Evolutionary conservation across 1,140 invertebrate genomes (phyloP).

Genomic region (Philotrypesis tridentata): DNA sequence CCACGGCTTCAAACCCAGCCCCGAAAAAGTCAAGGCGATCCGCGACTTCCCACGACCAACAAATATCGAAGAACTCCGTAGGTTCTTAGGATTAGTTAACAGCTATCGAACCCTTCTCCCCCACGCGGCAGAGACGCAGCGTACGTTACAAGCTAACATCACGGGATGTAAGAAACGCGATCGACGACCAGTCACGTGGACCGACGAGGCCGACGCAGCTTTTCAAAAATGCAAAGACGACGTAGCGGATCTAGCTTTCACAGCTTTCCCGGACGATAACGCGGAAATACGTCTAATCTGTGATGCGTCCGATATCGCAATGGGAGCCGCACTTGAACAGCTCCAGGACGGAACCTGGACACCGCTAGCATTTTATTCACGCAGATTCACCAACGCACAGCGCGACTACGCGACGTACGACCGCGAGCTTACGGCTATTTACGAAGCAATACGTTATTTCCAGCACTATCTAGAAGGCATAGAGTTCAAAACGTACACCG

Average conservation of each 20-base stretch:
- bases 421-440: background rate
- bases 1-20: too few species aligned
- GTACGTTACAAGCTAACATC: constrained; percentile 50
- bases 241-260: too few species aligned
- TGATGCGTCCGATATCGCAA: too few species aligned
- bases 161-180: constrained; percentile 51
- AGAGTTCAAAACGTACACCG: background rate
- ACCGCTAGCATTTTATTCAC: background rate
- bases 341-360: too few species aligned
- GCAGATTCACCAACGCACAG: background rate
- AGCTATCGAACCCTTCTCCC: constrained; percentile 54
- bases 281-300: too few species aligned
- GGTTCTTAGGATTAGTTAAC: constrained; percentile 56
- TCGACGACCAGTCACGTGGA: constrained; percentile 53
- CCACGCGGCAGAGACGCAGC: constrained; percentile 51
- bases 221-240: constrained; percentile 50
- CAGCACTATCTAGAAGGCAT: background rate
- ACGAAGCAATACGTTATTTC: background rate
- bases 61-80: constrained; percentile 41
- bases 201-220: constrained; percentile 34
- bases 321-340: too few species aligned
- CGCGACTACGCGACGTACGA: background rate
- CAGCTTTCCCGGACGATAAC: too few species aligned
- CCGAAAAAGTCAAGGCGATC: constrained; percentile 1
- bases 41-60: constrained; percentile 42